Evolutionary conservation across 2,797 vertebrate genomes (phyloP).

Genomic region (Diceros bicornis): DNA sequence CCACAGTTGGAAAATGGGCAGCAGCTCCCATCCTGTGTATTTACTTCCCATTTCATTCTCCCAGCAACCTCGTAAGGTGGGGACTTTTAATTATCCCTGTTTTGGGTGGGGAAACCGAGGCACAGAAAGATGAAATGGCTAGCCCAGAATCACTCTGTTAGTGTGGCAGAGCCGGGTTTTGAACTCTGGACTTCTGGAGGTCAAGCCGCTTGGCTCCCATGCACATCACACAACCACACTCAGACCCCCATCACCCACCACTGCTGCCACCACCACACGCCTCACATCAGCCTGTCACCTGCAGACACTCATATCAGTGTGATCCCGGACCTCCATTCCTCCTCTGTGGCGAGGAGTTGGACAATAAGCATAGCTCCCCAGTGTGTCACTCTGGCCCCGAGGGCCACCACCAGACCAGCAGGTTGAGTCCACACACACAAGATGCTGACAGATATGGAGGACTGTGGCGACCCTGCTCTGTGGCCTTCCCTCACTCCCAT

Average conservation of each 20-base stretch:
- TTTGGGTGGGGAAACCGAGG: neutral
- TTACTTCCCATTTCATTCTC: neutral
- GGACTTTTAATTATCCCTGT: neutral
- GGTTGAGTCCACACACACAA: neutral
- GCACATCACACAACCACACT: neutral
- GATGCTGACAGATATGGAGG: neutral
- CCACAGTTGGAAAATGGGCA: neutral
- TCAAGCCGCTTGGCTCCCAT: neutral
- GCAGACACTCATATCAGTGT: neutral
- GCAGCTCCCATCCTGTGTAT: neutral
- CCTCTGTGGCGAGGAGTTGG: neutral
- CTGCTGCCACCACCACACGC: accelerated
- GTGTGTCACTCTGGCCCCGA: no score
- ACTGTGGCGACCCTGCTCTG: neutral
- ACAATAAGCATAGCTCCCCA: neutral
- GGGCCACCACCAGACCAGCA: neutral
- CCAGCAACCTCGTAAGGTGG: neutral
- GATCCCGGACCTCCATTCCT: neutral
- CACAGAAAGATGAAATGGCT: neutral
- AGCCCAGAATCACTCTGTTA: neutral
- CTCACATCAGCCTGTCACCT: neutral
- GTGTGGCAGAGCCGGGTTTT: neutral
- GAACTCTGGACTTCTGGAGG: neutral
- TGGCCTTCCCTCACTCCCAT: neutral
- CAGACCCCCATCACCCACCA: neutral